Evolutionary conservation across 2,797 vertebrate genomes (phyloP).

Genomic region (Clarias fuscus): DNA sequence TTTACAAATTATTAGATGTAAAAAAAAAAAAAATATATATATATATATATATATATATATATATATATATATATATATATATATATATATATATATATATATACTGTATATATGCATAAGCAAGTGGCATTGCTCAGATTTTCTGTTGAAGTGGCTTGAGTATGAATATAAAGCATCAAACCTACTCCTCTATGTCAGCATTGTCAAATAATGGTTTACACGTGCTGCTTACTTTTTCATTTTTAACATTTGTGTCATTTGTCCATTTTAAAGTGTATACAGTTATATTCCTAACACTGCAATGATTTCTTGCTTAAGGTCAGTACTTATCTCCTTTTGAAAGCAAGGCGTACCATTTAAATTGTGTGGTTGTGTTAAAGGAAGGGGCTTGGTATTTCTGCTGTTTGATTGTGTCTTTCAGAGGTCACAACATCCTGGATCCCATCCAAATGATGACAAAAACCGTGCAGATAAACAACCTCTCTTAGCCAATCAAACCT

Average conservation of each 20-base stretch:
- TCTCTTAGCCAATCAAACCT: constrained; percentile 49
- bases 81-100: no score
- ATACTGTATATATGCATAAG: background rate
- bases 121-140: background rate
- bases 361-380: constrained; percentile 34
- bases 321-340: constrained; percentile 34
- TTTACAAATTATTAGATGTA: background rate
- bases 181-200: background rate
- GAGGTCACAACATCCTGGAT: constrained; percentile 64
- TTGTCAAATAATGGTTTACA: background rate
- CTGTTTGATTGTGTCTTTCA: constrained; percentile 39
- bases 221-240: background rate
- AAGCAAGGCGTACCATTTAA: constrained; percentile 35
- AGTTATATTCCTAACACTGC: background rate
- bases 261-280: background rate
- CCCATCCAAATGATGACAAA: constrained; percentile 66
- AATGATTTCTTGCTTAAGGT: background rate
- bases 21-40: background rate
- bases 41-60: no score
- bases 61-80: background rate
- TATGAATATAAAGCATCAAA: background rate
- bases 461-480: constrained; percentile 79
- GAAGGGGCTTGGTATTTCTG: constrained; percentile 52
- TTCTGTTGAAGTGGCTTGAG: background rate
- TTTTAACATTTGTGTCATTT: background rate